Conservation (phyloP, 2,888 invertebrate species). For the Bembecia ichneumoniformis region DNA sequence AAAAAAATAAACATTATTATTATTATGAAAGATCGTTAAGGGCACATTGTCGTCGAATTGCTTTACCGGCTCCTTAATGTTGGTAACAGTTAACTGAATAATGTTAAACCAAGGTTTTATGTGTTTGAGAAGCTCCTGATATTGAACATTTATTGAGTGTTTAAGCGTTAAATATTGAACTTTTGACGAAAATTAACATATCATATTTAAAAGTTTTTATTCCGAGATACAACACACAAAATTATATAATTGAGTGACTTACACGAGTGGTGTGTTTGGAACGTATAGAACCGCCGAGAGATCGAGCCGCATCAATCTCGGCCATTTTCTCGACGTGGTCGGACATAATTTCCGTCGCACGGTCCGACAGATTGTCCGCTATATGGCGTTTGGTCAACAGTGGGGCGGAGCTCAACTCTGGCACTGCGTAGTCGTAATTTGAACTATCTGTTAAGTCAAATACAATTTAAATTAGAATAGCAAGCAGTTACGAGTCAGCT, state of each 20-base stretch:
- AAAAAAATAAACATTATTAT: slow-evolving; percentile 15
- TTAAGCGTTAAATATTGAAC: no score
- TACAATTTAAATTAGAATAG: no score
- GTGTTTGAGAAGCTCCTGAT: no score
- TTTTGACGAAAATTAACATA: no score
- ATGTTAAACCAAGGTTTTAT: no score
- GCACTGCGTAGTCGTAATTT: slow-evolving; percentile 83
- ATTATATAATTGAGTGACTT: slow-evolving; percentile 6
- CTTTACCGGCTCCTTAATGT: no score
- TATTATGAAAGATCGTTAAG: no score
- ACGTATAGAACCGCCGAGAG: slow-evolving; percentile 31
- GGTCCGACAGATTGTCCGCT: slow-evolving; percentile 33
- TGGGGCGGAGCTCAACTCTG: slow-evolving; percentile 80
- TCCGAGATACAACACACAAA: not conserved
- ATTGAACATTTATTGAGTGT: no score
- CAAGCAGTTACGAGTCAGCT: no score
- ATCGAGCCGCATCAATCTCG: slow-evolving; percentile 28
- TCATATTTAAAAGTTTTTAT: no score
- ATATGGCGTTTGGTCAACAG: slow-evolving; percentile 66
- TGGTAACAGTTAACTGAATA: no score
- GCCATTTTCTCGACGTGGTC: slow-evolving; percentile 25
- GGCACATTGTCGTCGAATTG: no score
- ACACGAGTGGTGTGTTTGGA: slow-evolving; percentile 42
- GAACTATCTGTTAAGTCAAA: slow-evolving; percentile 68
- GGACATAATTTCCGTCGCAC: slow-evolving; percentile 29